Conservation (phyloP, 2,888 invertebrate genomes). For the Calephelis perditalis region DNA sequence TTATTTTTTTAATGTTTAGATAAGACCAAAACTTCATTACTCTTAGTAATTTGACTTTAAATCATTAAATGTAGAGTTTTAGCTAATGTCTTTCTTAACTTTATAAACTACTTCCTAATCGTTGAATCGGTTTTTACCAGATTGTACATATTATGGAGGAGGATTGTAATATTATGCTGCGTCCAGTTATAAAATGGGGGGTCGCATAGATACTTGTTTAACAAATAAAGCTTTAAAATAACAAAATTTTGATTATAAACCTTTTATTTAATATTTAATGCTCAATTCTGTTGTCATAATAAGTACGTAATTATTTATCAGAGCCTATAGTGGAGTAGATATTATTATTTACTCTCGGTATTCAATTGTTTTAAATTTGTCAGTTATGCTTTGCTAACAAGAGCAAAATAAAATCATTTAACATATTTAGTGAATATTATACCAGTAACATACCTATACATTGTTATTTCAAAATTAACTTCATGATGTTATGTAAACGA, state of each 20-base stretch:
- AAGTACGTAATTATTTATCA: too few species aligned
- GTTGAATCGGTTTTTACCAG: not conserved
- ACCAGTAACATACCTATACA: too few species aligned
- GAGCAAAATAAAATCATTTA: too few species aligned
- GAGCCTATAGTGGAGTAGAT: too few species aligned
- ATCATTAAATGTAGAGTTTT: not conserved
- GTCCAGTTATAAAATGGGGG: not conserved
- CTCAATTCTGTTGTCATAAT: too few species aligned
- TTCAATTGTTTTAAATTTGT: too few species aligned
- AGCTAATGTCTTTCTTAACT: not conserved
- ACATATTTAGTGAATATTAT: too few species aligned
- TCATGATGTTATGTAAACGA: too few species aligned
- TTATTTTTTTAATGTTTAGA: not conserved
- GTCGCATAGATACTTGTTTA: not conserved
- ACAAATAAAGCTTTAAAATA: not conserved
- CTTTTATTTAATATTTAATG: too few species aligned
- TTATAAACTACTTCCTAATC: not conserved
- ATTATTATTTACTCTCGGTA: too few species aligned
- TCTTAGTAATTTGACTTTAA: constrained; percentile 6
- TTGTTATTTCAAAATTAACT: too few species aligned
- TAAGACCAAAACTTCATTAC: not conserved
- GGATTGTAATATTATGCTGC: not conserved
- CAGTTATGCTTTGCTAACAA: too few species aligned
- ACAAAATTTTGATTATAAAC: not conserved
- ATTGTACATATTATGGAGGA: not conserved